Conservation (phyloP, 2,797 vertebrate genomes). For the Siniperca obscura region DNA sequence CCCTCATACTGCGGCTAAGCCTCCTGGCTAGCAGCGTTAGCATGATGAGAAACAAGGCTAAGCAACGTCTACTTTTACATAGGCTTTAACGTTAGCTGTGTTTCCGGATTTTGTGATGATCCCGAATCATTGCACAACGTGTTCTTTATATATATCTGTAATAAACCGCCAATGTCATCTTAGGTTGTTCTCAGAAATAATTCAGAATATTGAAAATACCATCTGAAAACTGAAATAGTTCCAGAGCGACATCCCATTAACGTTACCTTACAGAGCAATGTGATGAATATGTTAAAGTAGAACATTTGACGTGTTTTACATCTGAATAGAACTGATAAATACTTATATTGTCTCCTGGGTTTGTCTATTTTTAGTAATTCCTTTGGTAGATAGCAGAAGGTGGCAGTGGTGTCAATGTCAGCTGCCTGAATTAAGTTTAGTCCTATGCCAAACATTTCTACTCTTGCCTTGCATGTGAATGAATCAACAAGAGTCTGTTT, state of each 20-base stretch:
- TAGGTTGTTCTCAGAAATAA: background rate
- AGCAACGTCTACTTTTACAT: background rate
- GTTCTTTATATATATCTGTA: background rate
- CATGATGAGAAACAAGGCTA: background rate
- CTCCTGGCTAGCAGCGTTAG: conserved; percentile 42
- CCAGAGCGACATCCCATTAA: too few relatives aligned
- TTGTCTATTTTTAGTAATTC: background rate
- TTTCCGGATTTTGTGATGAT: background rate
- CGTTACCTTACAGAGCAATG: background rate
- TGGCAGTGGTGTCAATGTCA: conserved; percentile 2
- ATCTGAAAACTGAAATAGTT: background rate
- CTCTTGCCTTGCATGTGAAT: background rate
- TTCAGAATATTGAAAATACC: too few relatives aligned
- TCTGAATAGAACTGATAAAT: background rate
- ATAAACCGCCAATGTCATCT: too few relatives aligned
- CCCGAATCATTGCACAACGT: accelerated
- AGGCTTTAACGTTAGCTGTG: background rate
- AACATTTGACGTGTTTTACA: background rate
- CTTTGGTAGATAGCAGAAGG: background rate
- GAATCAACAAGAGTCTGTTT: background rate
- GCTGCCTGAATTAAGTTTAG: background rate
- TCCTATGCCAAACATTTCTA: background rate
- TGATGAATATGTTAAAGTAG: background rate
- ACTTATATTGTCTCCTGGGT: background rate
- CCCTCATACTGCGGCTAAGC: conserved; percentile 39